Evolutionary conservation across 1,140 invertebrate species (phyloP).

Genomic region (Listronotus bonariensis): DNA sequence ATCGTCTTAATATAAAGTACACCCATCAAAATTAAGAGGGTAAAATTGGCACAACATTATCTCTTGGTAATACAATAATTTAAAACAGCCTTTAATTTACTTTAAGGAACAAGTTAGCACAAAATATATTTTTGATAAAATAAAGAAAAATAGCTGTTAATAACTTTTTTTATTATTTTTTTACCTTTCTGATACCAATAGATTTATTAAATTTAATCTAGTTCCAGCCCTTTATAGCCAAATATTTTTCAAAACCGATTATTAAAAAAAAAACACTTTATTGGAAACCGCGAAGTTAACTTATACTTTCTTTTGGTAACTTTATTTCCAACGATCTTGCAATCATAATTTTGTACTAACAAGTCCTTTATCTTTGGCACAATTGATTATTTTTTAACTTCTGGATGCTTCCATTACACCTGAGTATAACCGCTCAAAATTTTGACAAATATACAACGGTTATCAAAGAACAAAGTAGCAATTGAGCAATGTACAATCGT

Average conservation of each 20-base stretch:
- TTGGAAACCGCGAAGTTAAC: too few relatives aligned
- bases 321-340: too few relatives aligned
- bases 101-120: background rate
- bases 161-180: too few relatives aligned
- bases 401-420: conserved; percentile 2
- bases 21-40: conserved; percentile 31
- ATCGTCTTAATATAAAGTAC: conserved; percentile 16
- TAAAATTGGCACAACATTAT: conserved; percentile 29
- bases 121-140: too few relatives aligned
- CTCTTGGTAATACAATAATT: conserved; percentile 17
- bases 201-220: too few relatives aligned
- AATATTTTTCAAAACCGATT: too few relatives aligned
- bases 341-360: too few relatives aligned
- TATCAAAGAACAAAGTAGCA: conserved; percentile 42
- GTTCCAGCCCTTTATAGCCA: too few relatives aligned
- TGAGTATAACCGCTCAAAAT: conserved; percentile 31
- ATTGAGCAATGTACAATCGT: conserved; percentile 54
- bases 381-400: background rate
- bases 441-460: conserved; percentile 39
- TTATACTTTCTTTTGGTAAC: too few relatives aligned
- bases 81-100: conserved; percentile 28
- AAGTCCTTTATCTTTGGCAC: background rate
- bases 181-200: too few relatives aligned
- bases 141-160: too few relatives aligned
- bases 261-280: too few relatives aligned